These are phyloP conservation scores for Rugalucina vietnamica DNA, from an alignment of 2,888 invertebrate species.

Conservation along the genomic window DNA sequence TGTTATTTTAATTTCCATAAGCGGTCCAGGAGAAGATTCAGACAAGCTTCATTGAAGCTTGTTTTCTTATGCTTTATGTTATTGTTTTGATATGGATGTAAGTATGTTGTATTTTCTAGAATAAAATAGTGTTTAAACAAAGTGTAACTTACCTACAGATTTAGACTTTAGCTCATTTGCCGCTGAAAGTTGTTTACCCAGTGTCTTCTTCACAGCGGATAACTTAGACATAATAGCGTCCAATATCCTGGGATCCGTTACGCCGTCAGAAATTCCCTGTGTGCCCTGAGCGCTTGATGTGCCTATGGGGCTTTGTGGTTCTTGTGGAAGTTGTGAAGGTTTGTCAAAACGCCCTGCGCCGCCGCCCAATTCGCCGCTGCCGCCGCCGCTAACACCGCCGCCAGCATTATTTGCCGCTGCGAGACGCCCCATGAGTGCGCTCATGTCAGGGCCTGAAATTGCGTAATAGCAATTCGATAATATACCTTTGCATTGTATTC, in stretches of 20 bases:
- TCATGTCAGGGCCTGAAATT: neutral
- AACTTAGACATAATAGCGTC: neutral
- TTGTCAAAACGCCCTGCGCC: too few species aligned
- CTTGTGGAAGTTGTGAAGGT: neutral
- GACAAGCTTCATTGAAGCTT: too few species aligned
- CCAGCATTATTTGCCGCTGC: neutral
- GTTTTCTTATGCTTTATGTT: too few species aligned
- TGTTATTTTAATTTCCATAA: too few species aligned
- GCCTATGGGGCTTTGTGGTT: neutral
- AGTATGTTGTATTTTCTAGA: too few species aligned
- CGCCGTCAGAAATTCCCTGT: neutral
- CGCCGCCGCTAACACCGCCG: too few species aligned
- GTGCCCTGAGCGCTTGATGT: neutral
- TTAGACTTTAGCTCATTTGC: neutral
- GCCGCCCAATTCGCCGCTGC: neutral
- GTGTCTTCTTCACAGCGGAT: neutral
- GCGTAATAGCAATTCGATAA: neutral
- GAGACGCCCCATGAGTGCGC: neutral
- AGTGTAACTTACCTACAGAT: neutral
- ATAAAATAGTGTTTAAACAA: too few species aligned
- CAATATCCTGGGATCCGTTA: neutral
- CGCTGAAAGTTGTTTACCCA: neutral
- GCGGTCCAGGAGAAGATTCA: too few species aligned
- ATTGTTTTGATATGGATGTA: too few species aligned
- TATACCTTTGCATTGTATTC: too few species aligned